Evolutionary conservation across 2,797 vertebrate species (phyloP), one percentile per base, ranked within the genome.

Genomic region (Chanos chanos): DNA sequence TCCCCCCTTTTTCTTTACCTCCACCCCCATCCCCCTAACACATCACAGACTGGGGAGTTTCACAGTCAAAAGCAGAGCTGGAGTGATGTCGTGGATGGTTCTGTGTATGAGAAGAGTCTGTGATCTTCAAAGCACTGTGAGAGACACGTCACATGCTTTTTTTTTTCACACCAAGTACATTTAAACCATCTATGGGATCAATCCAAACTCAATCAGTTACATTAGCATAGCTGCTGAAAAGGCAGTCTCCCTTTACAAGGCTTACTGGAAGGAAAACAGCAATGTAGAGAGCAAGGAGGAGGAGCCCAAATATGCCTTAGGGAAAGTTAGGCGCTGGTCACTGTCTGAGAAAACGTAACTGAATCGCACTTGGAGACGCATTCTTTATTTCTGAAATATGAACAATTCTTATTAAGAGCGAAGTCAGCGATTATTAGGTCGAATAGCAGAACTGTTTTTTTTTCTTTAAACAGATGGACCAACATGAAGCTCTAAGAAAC

Each of bases 271-370:
- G 15, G 28, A 18, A 45, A 30, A 19, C 50, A 53, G 22, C 19
- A 30, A 54, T 27, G 63, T 22, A 28, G 39, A 15, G 7, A 25
- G n/a, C 41, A 12, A 31, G 25, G 47, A 12, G 9, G 45, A 3
- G 19, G 19, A 9, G 12, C 43, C 33, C 9, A 34, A 58, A 61
- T 47, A 40, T 66, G 62, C 51, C 52, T 47, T 57, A 24, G 16
- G 66, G 41, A 25, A 37, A 22, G 13, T 24, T 51, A 55, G 70
- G 45, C n/a, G n/a, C n/a, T n/a, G n/a, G n/a, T n/a, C n/a, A n/a
- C n/a, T n/a, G n/a, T n/a, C n/a, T n/a, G n/a, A n/a, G n/a, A n/a
- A n/a, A n/a, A n/a, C n/a, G n/a, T n/a, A n/a, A n/a, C n/a, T n/a
- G n/a, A n/a, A n/a, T n/a, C n/a, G n/a, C n/a, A n/a, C n/a, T n/a